Percentiles rank a stretch among this genome's conserved stretches.
These are phyloP conservation scores for Laothoe populi DNA, from an alignment of 2,888 invertebrate genomes.

Conservation along the genomic window DNA sequence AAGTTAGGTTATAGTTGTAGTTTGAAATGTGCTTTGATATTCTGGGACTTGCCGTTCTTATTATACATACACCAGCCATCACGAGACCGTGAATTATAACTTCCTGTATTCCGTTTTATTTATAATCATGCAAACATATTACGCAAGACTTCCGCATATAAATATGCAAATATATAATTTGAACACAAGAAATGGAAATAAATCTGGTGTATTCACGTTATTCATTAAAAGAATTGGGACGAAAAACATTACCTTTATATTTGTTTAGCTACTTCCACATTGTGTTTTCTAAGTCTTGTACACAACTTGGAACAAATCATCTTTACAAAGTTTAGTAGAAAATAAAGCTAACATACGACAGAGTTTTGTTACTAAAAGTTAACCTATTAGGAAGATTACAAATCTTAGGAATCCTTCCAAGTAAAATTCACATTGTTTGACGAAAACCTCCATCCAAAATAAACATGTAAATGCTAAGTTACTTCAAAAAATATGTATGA, in stretches of 20 bases:
- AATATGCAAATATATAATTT: conserved; percentile 68
- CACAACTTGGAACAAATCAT: conserved; percentile 9
- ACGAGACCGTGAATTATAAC: conserved; percentile 25
- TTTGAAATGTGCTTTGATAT: conserved; percentile 10
- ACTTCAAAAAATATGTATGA: conserved; percentile 4
- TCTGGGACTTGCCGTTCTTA: conserved; percentile 30
- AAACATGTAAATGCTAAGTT: conserved; percentile 14
- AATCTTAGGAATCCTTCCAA: conserved; percentile 16
- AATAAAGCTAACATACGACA: conserved; percentile 18
- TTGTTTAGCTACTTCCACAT: conserved; percentile 3
- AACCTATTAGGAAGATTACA: conserved; percentile 18
- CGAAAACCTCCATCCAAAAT: conserved; percentile 8
- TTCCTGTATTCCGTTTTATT: conserved; percentile 57
- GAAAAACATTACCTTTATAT: conserved; percentile 12
- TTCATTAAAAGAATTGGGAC: conserved; percentile 43
- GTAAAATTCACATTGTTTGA: conserved; percentile 22
- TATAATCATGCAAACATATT: conserved; percentile 72
- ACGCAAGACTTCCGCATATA: conserved; percentile 63
- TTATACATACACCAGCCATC: conserved; percentile 57
- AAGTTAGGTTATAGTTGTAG: background rate
- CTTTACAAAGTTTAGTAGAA: conserved; percentile 12
- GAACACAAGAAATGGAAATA: conserved; percentile 68
- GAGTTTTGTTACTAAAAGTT: conserved; percentile 23
- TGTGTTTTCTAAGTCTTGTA: background rate
- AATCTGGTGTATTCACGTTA: conserved; percentile 52